Evolutionary conservation across 2,797 vertebrate species (phyloP).

Genomic region (Microcaecilia unicolor): DNA sequence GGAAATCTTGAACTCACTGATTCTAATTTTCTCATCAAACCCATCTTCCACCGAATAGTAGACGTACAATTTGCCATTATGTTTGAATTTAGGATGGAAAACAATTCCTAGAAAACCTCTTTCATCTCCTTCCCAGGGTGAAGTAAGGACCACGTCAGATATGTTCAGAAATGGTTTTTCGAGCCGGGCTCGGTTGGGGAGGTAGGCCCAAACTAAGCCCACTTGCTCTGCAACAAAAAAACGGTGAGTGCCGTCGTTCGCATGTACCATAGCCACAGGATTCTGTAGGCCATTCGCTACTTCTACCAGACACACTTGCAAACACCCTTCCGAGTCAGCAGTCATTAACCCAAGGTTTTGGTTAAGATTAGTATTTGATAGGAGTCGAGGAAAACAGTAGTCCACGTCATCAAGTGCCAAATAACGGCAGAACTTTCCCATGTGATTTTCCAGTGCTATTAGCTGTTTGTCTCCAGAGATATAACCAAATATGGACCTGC

Average conservation of each 20-base stretch:
- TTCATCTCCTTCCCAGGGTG: slow-evolving; percentile 92
- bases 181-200: slow-evolving; percentile 69
- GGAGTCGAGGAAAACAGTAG: slow-evolving; percentile 84
- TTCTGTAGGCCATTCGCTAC: slow-evolving; percentile 80
- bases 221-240: slow-evolving; percentile 91
- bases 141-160: slow-evolving; percentile 76
- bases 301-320: slow-evolving; percentile 84
- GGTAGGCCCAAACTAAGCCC: slow-evolving; percentile 87
- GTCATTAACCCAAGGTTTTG: slow-evolving; percentile 71
- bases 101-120: slow-evolving; percentile 84
- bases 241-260: slow-evolving; percentile 81
- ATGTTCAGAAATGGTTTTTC: slow-evolving; percentile 83
- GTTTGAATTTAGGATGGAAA: slow-evolving; percentile 81
- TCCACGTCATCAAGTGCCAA: slow-evolving; percentile 73
- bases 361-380: slow-evolving; percentile 64
- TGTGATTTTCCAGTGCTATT: slow-evolving; percentile 48
- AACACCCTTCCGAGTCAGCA: slow-evolving; percentile 66
- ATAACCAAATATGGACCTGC: slow-evolving; percentile 56
- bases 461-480: slow-evolving; percentile 61
- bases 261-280: slow-evolving; percentile 86
- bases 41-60: slow-evolving; percentile 85
- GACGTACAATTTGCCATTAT: slow-evolving; percentile 80
- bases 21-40: slow-evolving; percentile 80
- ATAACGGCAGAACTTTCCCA: slow-evolving; percentile 58
- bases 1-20: slow-evolving; percentile 88